These are phyloP conservation scores for Pavo muticus DNA, from an alignment of 2,113 vertebrate species.

Conservation along the genomic window DNA sequence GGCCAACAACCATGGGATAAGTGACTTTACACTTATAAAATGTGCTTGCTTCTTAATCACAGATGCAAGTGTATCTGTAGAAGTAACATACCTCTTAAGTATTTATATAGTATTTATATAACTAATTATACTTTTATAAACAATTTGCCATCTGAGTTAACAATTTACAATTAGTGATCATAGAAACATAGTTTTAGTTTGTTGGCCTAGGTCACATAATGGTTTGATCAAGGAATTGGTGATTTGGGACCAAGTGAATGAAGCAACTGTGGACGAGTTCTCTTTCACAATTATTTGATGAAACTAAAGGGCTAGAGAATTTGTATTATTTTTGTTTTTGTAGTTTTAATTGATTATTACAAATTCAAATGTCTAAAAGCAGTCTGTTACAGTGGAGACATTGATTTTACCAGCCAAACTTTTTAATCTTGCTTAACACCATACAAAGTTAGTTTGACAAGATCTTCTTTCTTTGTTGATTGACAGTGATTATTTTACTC, in stretches of 20 bases:
- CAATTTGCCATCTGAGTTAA: neutral
- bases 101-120: neutral
- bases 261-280: neutral
- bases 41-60: neutral
- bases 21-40: neutral
- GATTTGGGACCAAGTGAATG: neutral
- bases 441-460: neutral
- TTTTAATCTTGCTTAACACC: neutral
- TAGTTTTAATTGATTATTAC: neutral
- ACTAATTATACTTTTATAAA: neutral
- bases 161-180: neutral
- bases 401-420: neutral
- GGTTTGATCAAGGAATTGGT: fast-evolving
- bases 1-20: fast-evolving
- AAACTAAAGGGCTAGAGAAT: neutral
- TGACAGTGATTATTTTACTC: neutral
- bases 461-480: neutral
- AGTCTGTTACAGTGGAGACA: neutral
- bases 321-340: neutral
- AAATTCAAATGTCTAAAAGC: neutral
- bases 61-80: neutral
- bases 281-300: neutral
- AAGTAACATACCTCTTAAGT: neutral
- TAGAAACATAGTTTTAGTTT: neutral
- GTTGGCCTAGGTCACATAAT: neutral